Evolutionary conservation across 2,797 vertebrate species (phyloP), one percentile per base, ranked within the genome.

Genomic region (Parotocinclus haroldoi): DNA sequence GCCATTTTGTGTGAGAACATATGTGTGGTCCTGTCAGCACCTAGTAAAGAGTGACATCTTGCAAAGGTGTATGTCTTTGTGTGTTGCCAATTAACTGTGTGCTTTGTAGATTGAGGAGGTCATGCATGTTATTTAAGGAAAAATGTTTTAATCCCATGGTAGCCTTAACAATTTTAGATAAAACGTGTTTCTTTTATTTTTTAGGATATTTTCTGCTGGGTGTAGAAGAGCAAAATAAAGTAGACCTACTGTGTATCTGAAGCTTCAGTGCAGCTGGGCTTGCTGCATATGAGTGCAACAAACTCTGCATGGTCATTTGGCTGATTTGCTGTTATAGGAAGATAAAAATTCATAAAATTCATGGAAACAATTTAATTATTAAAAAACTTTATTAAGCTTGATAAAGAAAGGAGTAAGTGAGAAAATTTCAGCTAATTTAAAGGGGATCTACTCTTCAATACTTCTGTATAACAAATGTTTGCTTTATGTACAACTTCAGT

Each of bases 11-110:
- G 81, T 80, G 75, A 85, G 84, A 80, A 85, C 55, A 72, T 85
- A 79, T 87, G 90, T 91, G 90, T 92, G 89, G 90, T 91, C 90
- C 87, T 85, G 84, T 87, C 85, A 82, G 82, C 83, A 83, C 87
- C 82, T 82, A 81, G 77, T 65, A 50, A 83, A 56, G 83, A 81
- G 78, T 69, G 82, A 82, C 18, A 79, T 84, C 82, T 82, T 81
- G 83, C 83, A 79, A 88, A 89, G 85, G 85, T 86, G 87, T 84
- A 85, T 84, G 80, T 72, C 53, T 51, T 37, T 63, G 69, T 44
- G 53, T 40, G 36, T 63, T 72, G 66, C 58, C 7, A 56, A 63
- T 69, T 76, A 79, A 74, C 75, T 78, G 71, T 63, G 68, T 73
- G 76, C 53, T 27, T 39, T 58, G 50, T 57, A 38, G 58, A 4